Evolutionary conservation across 2,888 invertebrate species (phyloP), one percentile per base, ranked within the genome.

Genomic region (Trypoxylon attenuatum): DNA sequence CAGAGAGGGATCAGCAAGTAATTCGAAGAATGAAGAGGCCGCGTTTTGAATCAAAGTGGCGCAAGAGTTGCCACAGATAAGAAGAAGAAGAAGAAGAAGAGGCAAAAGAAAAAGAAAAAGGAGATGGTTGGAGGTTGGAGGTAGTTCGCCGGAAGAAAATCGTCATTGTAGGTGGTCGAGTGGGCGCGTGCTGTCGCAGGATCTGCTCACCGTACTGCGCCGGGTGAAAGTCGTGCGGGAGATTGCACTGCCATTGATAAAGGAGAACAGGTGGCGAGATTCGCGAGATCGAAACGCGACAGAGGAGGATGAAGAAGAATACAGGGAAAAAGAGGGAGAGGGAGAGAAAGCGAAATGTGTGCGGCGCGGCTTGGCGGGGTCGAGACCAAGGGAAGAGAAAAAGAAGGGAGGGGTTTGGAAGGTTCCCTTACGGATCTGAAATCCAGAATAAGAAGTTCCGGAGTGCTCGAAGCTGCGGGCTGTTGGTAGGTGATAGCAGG

Each of bases 401-500:
- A 57, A 52, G 52, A 60, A 64, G 51, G 42, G 56, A 49, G 61
- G 56, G 53, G 57, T 54, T 16, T 29, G 33, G 54, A 45, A 59
- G 67, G 51, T 65, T 66, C 50, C 75, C 70, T 61, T 61, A 65
- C 67, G 76, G 73, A 57, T 73, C 64, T 70, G 58, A 73, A 70
- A 79, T 75, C 73, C 71, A 71, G 76, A 77, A 79, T 79, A 79
- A 77, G 78, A 79, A 79, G 69, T 76, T 73, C 76, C 68, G 68
- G 68, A 71, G 63, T 71, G 70, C 73, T 76, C 53, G 69, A 66
- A 55, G 78, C 81, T 80, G 81, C 76, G 77, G 81, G 79, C 81
- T 82, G 82, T 78, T 80, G 75, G 79, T 67, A 75, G 72, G 76
- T 69, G 81, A 82, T 81, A 82, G 77, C 71, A 64, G 69, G 66